These are phyloP conservation scores for Gastrophryne carolinensis DNA, from an alignment of 2,797 vertebrate species.

Conservation along the genomic window DNA sequence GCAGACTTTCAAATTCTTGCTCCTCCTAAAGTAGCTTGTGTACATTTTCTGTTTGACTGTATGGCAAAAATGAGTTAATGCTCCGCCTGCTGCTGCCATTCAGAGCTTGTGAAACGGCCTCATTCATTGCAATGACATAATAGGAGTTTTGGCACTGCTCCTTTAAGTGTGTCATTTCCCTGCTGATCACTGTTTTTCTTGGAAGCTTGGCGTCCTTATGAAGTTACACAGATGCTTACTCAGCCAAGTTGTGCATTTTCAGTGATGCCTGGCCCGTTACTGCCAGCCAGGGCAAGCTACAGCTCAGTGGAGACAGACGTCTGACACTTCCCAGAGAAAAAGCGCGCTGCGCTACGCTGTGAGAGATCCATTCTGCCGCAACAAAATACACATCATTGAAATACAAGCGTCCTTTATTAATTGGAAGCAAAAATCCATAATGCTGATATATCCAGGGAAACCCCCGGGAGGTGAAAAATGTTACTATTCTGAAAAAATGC, in stretches of 20 bases:
- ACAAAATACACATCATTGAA: background rate
- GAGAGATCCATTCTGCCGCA: background rate
- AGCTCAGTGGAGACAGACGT: background rate
- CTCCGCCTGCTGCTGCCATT: slow-evolving; percentile 1
- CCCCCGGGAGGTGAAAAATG: too few species aligned
- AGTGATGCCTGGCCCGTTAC: slow-evolving; percentile 43
- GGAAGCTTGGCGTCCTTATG: slow-evolving; percentile 47
- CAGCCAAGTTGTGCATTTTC: slow-evolving; percentile 49
- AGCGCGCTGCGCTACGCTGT: background rate
- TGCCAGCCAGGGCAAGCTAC: slow-evolving; percentile 3
- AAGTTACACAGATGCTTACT: background rate
- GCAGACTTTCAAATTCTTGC: too few species aligned
- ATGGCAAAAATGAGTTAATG: slow-evolving; percentile 4
- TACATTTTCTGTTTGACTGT: too few species aligned
- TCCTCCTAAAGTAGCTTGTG: too few species aligned
- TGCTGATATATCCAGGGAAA: too few species aligned
- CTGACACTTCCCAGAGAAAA: background rate
- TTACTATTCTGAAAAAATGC: too few species aligned
- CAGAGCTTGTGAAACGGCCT: slow-evolving; percentile 53
- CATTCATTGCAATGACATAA: slow-evolving; percentile 45
- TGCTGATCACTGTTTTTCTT: slow-evolving; percentile 35
- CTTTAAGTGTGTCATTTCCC: slow-evolving; percentile 55
- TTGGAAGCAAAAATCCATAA: too few species aligned
- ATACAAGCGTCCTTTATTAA: too few species aligned
- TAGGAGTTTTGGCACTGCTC: slow-evolving; percentile 45